Evolutionary conservation across 2,797 vertebrate genomes (phyloP).

Genomic region (Crypturellus tataupa): DNA sequence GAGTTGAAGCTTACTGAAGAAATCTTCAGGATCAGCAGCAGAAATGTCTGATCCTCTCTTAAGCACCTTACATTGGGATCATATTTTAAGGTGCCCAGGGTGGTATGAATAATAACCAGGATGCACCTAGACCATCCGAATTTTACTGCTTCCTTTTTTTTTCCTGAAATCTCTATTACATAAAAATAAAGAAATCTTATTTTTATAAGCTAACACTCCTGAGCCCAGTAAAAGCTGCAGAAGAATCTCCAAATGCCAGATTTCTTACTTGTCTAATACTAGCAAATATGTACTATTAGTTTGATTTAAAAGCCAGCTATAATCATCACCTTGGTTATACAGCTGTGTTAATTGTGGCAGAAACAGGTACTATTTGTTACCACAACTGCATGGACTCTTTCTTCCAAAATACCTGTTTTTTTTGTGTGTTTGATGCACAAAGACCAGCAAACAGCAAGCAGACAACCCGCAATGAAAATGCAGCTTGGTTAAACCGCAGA

Average conservation of each 20-base stretch:
- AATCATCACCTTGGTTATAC: neutral
- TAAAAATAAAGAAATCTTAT: neutral
- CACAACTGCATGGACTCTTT: accelerated
- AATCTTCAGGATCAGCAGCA: neutral
- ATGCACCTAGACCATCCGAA: neutral
- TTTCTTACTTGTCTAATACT: neutral
- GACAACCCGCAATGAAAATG: neutral
- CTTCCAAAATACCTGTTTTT: neutral
- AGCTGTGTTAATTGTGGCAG: neutral
- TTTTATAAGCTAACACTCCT: neutral
- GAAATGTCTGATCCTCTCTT: neutral
- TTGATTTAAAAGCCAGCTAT: neutral
- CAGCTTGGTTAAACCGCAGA: neutral
- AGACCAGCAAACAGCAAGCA: neutral
- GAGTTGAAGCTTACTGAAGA: neutral
- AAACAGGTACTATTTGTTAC: neutral
- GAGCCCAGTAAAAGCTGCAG: neutral
- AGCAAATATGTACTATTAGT: neutral
- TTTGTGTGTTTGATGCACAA: neutral
- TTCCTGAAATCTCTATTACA: neutral
- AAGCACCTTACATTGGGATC: neutral
- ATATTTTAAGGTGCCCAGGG: neutral
- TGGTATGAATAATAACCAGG: neutral
- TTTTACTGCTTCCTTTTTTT: neutral
- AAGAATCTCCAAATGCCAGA: neutral